Base-by-base conservation (phyloP, 2,113 vertebrate genomes). In the Eira barbara region DNA sequence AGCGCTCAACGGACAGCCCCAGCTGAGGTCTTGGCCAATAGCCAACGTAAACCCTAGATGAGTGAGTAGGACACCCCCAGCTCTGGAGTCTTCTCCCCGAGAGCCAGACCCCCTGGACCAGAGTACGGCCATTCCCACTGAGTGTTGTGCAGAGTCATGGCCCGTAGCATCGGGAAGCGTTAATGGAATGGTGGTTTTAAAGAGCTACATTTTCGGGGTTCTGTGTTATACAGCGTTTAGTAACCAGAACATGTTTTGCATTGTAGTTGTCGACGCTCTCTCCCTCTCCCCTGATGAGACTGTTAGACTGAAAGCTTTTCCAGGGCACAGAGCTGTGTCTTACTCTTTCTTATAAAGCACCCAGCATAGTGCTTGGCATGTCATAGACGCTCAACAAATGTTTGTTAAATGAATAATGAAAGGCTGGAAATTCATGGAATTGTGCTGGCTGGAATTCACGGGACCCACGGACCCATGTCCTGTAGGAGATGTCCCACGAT, bases 401-500 rank as follows among this genome's bases (percentile, higher is more conserved):
- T 42, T 9, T 47, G 10, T 21, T 65, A 23, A 55, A 36, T 29
- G 10, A 91, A 80, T 36, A 65, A 81, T 3, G 39, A 71, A 39
- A 23, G 14, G 31, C 25, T n/a, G 25, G 2, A 31, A 84, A 61
- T 55, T n/a, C 12, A 14, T 11, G n/a, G 25, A 23, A 36, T 31
- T 31, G 74, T 10, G 74, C 27, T 45, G 74, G 39, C 45, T 34
- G 11, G 27, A 90, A 90, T 47, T 59, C 36, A 2, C 6, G 8
- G 61, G 67, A 15, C 13, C 67, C 74, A 27, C 6, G 3, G 67
- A 21, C 57, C 8, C 25, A 36, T 25, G 69, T 31, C 52, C 52
- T 12, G 0, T 0, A 1, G 6, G 1, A 9, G 21, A 63, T 27
- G 42, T 3, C 20, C 34, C 9, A 4, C 7, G 11, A 1, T 15